A percentile compares a stretch with the other conserved stretches of the same genome.
Evolutionary conservation across 2,113 vertebrate genomes (phyloP).

Genomic region (Prolemur simus): DNA sequence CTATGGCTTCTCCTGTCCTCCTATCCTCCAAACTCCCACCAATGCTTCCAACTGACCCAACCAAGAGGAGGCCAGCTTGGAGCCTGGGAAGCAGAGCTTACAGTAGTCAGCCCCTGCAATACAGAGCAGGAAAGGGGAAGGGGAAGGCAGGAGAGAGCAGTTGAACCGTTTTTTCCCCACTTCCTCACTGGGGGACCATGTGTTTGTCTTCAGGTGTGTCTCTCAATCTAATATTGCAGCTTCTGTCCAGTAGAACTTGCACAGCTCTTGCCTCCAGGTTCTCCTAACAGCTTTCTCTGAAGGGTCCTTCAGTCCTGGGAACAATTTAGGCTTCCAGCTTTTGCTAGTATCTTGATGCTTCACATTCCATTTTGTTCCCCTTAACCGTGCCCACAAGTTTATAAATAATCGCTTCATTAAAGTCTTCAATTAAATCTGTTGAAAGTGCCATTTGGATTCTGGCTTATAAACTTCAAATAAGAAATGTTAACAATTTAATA

Average conservation of each 20-base stretch:
- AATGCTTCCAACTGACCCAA: neutral
- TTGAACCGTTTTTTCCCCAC: too few relatives aligned
- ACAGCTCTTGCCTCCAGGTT: neutral
- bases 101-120: neutral
- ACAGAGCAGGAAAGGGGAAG: neutral
- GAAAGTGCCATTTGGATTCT: neutral
- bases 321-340: neutral
- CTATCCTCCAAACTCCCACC: neutral
- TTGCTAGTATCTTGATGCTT: neutral
- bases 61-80: neutral
- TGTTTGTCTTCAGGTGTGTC: fast-evolving
- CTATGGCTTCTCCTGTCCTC: neutral
- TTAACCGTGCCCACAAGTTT: neutral
- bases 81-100: neutral
- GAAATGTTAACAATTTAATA: neutral
- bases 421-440: neutral
- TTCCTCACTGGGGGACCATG: fast-evolving
- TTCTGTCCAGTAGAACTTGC: neutral
- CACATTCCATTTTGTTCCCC: neutral
- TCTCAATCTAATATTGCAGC: too few relatives aligned
- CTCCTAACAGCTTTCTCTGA: too few relatives aligned
- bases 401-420: neutral
- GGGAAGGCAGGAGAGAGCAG: fast-evolving
- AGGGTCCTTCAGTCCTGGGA: too few relatives aligned
- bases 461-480: neutral